These are phyloP conservation scores for Melanostigma gelatinosum DNA, from an alignment of 2,113 vertebrate genomes.

Conservation along the genomic window DNA sequence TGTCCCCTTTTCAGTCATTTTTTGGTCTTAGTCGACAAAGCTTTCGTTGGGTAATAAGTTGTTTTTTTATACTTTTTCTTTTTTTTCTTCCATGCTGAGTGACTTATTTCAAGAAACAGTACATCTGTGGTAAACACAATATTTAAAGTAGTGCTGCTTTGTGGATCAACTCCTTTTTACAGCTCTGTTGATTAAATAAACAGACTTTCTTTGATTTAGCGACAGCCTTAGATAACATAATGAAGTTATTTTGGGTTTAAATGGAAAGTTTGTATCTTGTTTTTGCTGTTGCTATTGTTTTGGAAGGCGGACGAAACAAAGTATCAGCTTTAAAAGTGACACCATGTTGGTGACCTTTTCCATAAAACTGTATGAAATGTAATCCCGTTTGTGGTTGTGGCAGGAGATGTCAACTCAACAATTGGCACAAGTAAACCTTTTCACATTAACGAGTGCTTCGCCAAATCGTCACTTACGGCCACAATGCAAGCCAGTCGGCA, in stretches of 20 bases:
- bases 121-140: no score
- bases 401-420: neutral
- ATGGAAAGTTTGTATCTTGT: no score
- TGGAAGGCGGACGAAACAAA: no score
- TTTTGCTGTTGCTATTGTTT: neutral
- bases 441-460: neutral
- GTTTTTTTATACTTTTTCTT: no score
- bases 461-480: neutral
- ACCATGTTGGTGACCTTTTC: neutral
- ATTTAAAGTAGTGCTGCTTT: neutral
- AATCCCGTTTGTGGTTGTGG: neutral
- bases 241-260: neutral
- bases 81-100: no score
- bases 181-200: no score
- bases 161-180: neutral
- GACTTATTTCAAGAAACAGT: neutral
- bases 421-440: neutral
- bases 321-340: neutral
- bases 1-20: neutral
- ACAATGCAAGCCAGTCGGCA: neutral
- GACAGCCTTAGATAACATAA: neutral
- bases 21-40: no score
- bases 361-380: neutral
- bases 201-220: no score
- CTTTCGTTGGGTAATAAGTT: neutral